These are phyloP conservation scores for Pseudomyrmex sp. DNA, from an alignment of 1,140 invertebrate species.

Conservation along the genomic window DNA sequence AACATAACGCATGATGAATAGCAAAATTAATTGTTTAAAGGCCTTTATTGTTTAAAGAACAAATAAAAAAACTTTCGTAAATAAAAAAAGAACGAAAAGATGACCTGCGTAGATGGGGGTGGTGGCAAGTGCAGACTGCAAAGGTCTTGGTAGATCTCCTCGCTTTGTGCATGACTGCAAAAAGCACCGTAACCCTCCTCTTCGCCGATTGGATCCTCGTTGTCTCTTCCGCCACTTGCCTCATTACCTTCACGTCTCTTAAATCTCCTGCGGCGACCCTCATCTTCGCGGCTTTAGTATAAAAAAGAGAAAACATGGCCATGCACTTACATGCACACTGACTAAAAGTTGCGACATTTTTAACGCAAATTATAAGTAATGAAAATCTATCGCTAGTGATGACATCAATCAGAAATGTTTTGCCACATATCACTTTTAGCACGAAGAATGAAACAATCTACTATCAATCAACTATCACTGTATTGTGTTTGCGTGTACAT, in stretches of 20 bases:
- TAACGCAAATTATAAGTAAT: constrained; percentile 63
- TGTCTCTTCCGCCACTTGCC: constrained; percentile 76
- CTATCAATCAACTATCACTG: constrained; percentile 69
- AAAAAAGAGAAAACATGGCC: constrained; percentile 81
- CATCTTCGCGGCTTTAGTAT: constrained; percentile 82
- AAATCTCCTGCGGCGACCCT: constrained; percentile 81
- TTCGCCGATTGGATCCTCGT: constrained; percentile 82
- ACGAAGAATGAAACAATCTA: constrained; percentile 66
- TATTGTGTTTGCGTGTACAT: background rate
- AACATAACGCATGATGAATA: constrained; percentile 9
- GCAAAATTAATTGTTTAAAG: constrained; percentile 35
- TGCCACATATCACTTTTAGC: constrained; percentile 14
- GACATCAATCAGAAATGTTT: constrained; percentile 20
- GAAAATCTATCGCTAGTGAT: constrained; percentile 24
- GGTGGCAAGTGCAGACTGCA: constrained; percentile 87
- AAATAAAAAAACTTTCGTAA: constrained; percentile 18
- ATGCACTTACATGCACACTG: constrained; percentile 81
- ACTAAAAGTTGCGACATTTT: constrained; percentile 67
- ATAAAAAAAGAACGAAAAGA: constrained; percentile 73
- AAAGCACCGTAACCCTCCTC: constrained; percentile 88
- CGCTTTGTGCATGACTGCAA: constrained; percentile 89
- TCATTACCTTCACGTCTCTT: constrained; percentile 80
- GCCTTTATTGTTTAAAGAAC: background rate
- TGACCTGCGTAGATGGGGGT: constrained; percentile 82
- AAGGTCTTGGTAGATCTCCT: constrained; percentile 94